phyloP scores from a whole-genome alignment of 30 jellyfish, hydroid and myxozoan species.

The Aurelia aurita region DNA sequence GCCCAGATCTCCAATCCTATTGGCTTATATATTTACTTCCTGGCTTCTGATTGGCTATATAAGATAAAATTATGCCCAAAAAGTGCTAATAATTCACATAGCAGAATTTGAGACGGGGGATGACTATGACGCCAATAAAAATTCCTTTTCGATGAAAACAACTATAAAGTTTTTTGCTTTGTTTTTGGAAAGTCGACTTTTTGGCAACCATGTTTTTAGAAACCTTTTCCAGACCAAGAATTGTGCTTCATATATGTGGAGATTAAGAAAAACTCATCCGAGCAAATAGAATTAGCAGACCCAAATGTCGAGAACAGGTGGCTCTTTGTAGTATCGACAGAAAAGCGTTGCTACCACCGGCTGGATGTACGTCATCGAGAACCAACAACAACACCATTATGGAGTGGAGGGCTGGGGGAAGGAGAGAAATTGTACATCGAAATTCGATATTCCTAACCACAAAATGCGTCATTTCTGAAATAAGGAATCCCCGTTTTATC shows the following conservation, averaged over 20 bases:
- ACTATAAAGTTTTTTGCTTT: no score
- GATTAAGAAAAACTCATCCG: constrained; percentile 22
- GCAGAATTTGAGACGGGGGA: constrained; percentile 31
- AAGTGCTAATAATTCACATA: constrained; percentile 24
- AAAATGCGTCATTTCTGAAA: no score
- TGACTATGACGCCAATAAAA: not conserved
- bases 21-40: not conserved
- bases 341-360: constrained; percentile 62
- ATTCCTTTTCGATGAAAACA: no score
- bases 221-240: no score
- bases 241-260: not conserved
- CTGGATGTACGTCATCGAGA: constrained; percentile 20
- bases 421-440: no score
- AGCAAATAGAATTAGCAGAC: constrained; percentile 46
- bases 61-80: constrained; percentile 36
- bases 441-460: no score
- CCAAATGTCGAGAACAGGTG: constrained; percentile 49
- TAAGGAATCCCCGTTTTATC: no score
- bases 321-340: constrained; percentile 24
- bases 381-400: not conserved
- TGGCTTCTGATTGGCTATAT: constrained; percentile 13
- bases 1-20: constrained; percentile 27
- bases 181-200: no score
- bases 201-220: no score
- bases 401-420: no score